These are phyloP conservation scores for Henricia sp. DNA, from an alignment of 53 echinoderm and acorn worm genomes.

Conservation along the genomic window DNA sequence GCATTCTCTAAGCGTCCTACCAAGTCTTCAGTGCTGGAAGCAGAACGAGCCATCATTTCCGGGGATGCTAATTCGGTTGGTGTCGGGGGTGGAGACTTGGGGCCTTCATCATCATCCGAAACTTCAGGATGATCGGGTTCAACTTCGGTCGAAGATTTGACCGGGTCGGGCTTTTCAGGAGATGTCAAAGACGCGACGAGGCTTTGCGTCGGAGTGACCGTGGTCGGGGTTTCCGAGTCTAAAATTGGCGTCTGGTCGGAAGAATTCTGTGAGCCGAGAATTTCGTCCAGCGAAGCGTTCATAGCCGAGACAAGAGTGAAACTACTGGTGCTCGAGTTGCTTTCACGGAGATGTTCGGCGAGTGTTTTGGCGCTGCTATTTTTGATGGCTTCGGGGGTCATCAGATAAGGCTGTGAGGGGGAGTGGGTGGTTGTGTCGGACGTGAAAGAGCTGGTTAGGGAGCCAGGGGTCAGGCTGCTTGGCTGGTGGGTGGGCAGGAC, in stretches of 20 bases:
- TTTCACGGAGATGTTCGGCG: conserved; percentile 75
- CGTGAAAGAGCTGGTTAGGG: conserved; percentile 90
- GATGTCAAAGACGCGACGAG: conserved; percentile 6
- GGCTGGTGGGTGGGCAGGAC: conserved; percentile 47
- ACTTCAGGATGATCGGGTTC: conserved; percentile 50
- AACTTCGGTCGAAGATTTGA: background rate
- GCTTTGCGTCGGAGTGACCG: conserved; percentile 75
- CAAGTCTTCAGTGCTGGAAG: conserved; percentile 67
- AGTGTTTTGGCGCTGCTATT: conserved; percentile 69
- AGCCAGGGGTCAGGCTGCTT: conserved; percentile 72
- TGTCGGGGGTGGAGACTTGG: conserved; percentile 89
- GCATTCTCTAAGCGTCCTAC: conserved; percentile 79
- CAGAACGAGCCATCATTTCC: conserved; percentile 46
- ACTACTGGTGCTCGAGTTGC: conserved; percentile 78
- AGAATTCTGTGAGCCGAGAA: conserved; percentile 68
- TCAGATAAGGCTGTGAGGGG: conserved; percentile 78
- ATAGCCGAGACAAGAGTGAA: conserved; percentile 89
- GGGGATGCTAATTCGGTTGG: conserved; percentile 68
- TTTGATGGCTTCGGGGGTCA: conserved; percentile 92
- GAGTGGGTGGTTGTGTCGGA: conserved; percentile 84
- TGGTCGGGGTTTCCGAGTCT: conserved; percentile 81
- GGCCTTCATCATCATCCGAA: conserved; percentile 70
- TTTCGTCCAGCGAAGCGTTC: conserved; percentile 76
- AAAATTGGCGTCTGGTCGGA: conserved; percentile 44
- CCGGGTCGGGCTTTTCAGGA: background rate